Conservation (phyloP, 2,888 invertebrate genomes). For the Pachymerium ferrugineum region DNA sequence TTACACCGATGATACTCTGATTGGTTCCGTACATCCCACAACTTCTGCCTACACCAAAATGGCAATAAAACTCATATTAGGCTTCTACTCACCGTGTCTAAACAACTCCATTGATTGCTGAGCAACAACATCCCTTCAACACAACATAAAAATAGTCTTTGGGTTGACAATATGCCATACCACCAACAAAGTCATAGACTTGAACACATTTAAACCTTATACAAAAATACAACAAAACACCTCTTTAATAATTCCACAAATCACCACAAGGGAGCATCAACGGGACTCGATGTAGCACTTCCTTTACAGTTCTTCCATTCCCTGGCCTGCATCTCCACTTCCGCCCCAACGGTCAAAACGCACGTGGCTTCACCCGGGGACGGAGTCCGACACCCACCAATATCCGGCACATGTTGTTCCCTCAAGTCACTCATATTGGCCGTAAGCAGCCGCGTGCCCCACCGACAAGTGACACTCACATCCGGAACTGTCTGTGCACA, state of each 20-base stretch:
- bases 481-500: slow-evolving; percentile 35
- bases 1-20: too few species aligned
- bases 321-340: neutral
- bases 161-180: neutral
- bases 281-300: neutral
- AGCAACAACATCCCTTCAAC: neutral
- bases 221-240: too few species aligned
- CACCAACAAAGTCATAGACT: neutral
- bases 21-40: too few species aligned
- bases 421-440: neutral
- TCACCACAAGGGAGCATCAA: neutral
- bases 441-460: neutral
- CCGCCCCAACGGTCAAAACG: neutral
- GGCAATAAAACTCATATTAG: too few species aligned
- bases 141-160: too few species aligned
- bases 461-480: neutral
- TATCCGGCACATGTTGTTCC: slow-evolving; percentile 11
- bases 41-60: too few species aligned
- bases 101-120: neutral
- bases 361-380: neutral
- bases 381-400: neutral
- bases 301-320: neutral
- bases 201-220: too few species aligned
- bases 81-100: too few species aligned
- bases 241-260: too few species aligned